These are phyloP conservation scores for Nebria ingens DNA, from an alignment of 1,140 invertebrate genomes.

Conservation along the genomic window DNA sequence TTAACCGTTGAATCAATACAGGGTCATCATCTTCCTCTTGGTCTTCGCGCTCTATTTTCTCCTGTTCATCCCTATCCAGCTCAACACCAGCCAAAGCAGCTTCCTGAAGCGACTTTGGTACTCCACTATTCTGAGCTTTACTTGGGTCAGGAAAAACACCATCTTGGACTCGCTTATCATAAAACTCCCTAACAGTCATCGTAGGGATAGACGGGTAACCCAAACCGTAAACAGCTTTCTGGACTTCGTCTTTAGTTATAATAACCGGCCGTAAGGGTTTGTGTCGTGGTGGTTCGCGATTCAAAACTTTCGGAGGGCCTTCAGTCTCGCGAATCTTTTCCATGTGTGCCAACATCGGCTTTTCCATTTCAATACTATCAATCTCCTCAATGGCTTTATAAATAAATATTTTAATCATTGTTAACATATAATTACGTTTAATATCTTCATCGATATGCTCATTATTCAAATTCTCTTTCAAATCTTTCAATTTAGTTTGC, in stretches of 20 bases:
- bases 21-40: slow-evolving; percentile 66
- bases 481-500: slow-evolving; percentile 51
- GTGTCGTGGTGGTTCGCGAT: slow-evolving; percentile 29
- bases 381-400: slow-evolving; percentile 70
- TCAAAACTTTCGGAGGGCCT: slow-evolving; percentile 16
- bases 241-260: slow-evolving; percentile 77
- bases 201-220: slow-evolving; percentile 91
- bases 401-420: slow-evolving; percentile 64
- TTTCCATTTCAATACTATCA: slow-evolving; percentile 58
- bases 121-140: slow-evolving; percentile 21
- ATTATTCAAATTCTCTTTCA: slow-evolving; percentile 52
- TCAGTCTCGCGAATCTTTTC: slow-evolving; percentile 37
- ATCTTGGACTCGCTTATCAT: slow-evolving; percentile 73
- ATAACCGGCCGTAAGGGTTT: slow-evolving; percentile 78
- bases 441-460: slow-evolving; percentile 66
- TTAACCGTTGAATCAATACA: slow-evolving; percentile 51
- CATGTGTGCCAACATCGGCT: slow-evolving; percentile 62
- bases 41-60: slow-evolving; percentile 45
- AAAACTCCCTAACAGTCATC: slow-evolving; percentile 91
- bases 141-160: slow-evolving; percentile 46
- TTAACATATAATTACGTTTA: slow-evolving; percentile 72
- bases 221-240: slow-evolving; percentile 87
- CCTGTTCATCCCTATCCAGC: slow-evolving; percentile 42
- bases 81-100: slow-evolving; percentile 30
- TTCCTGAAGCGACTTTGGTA: slow-evolving; percentile 28